Percentiles rank a stretch among this genome's conserved stretches.
Evolutionary conservation across 1,140 invertebrate species (phyloP).

Genomic region (Drosophila willistoni): DNA sequence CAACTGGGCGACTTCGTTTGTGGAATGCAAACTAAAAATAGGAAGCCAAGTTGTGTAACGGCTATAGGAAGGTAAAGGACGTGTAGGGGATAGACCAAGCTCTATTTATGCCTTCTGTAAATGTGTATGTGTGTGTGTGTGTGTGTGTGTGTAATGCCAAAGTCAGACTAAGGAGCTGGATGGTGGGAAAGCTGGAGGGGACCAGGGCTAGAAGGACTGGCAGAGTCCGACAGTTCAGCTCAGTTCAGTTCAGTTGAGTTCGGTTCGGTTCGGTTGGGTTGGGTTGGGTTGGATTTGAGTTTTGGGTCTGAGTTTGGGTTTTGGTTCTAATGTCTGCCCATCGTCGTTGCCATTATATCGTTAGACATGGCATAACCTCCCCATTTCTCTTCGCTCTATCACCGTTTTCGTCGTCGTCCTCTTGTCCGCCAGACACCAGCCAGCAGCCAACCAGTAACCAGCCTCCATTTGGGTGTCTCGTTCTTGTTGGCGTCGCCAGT

Average conservation of each 20-base stretch:
- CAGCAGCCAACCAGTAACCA: slow-evolving; percentile 1
- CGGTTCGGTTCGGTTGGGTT: not conserved
- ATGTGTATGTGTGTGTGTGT: not conserved
- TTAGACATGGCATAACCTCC: slow-evolving; percentile 66
- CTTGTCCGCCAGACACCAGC: not conserved
- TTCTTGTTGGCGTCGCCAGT: slow-evolving; percentile 49
- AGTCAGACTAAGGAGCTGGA: slow-evolving; percentile 42
- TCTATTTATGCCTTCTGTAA: slow-evolving; percentile 70
- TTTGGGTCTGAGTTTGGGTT: slow-evolving; percentile 15
- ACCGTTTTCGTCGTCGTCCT: not conserved
- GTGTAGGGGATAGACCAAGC: slow-evolving; percentile 21
- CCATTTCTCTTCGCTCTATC: slow-evolving; percentile 18
- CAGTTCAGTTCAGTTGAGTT: slow-evolving; percentile 17
- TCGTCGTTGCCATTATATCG: slow-evolving; percentile 78
- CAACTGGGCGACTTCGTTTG: slow-evolving; percentile 54
- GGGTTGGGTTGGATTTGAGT: not conserved
- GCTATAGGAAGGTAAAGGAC: not conserved
- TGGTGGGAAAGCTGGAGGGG: slow-evolving; percentile 27
- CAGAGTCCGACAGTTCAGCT: slow-evolving; percentile 9
- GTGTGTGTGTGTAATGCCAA: slow-evolving; percentile 45
- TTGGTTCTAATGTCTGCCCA: slow-evolving; percentile 71
- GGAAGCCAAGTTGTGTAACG: slow-evolving; percentile 38
- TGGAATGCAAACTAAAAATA: slow-evolving; percentile 64
- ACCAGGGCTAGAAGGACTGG: slow-evolving; percentile 18
- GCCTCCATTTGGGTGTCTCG: slow-evolving; percentile 41